Conservation (phyloP, 2,888 invertebrate species). For the Drosophila lutescens region DNA sequence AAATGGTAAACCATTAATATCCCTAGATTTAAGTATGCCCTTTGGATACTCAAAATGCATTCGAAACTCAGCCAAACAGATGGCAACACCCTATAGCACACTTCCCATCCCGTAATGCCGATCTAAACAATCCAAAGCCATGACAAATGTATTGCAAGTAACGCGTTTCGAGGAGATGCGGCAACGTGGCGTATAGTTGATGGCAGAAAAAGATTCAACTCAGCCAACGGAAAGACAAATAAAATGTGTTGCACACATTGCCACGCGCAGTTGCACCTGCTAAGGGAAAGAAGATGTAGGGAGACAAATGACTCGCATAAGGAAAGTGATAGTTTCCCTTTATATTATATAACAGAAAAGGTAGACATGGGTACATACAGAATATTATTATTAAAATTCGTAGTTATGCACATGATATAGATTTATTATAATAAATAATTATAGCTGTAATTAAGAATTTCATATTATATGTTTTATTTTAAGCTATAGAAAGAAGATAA, state of each 20-base stretch:
- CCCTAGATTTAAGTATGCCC: neutral
- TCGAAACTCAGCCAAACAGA: slow-evolving; percentile 21
- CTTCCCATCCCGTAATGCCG: neutral
- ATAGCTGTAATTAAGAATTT: too few species aligned
- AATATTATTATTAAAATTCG: too few species aligned
- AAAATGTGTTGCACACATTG: slow-evolving; percentile 71
- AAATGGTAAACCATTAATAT: slow-evolving; percentile 28
- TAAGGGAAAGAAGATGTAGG: slow-evolving; percentile 21
- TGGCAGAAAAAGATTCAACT: slow-evolving; percentile 22
- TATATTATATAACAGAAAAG: too few species aligned
- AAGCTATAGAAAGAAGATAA: neutral
- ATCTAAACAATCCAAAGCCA: slow-evolving; percentile 57
- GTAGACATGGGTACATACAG: too few species aligned
- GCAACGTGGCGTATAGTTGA: slow-evolving; percentile 54
- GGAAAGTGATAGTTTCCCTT: neutral
- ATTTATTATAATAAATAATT: neutral
- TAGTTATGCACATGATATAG: neutral
- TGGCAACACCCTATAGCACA: slow-evolving; percentile 12
- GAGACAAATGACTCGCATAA: slow-evolving; percentile 31
- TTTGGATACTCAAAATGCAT: slow-evolving; percentile 12
- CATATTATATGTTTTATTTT: too few species aligned
- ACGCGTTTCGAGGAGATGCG: slow-evolving; percentile 67
- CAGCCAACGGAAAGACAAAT: slow-evolving; percentile 58
- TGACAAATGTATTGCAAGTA: slow-evolving; percentile 76
- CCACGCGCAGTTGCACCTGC: slow-evolving; percentile 57